A percentile compares a stretch with the other conserved stretches of the same genome.
phyloP scores from a whole-genome alignment of 2,113 vertebrate genomes.

The Osmerus mordax region DNA sequence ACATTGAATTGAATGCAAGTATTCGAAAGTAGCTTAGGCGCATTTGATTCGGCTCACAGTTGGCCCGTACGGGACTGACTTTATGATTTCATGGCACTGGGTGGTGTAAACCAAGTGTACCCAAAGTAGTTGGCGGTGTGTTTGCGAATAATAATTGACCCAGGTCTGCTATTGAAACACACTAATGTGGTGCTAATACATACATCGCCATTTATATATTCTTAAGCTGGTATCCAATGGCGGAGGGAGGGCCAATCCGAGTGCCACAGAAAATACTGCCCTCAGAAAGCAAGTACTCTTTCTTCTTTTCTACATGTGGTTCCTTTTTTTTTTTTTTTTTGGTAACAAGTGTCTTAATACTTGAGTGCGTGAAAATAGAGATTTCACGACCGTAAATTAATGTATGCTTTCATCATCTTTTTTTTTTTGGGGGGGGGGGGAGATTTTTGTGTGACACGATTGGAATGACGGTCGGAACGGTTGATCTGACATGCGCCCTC shows the following conservation, averaged over 20 bases:
- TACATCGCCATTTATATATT: conserved; percentile 60
- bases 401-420: conserved; percentile 1
- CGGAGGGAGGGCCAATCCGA: conserved; percentile 66
- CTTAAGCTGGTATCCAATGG: conserved; percentile 72
- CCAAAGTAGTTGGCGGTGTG: too few relatives aligned
- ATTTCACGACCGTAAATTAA: conserved; percentile 1
- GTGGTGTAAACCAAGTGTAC: too few relatives aligned
- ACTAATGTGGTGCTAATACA: conserved; percentile 58
- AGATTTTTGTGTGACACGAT: not conserved
- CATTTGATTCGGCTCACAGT: too few relatives aligned
- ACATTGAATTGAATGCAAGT: too few relatives aligned
- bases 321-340: conserved; percentile 19
- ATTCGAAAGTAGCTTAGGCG: too few relatives aligned
- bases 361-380: conserved; percentile 5
- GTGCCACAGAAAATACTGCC: conserved; percentile 74
- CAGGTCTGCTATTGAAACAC: conserved; percentile 25
- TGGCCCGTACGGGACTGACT: too few relatives aligned
- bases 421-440: not conserved
- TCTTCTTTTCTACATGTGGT: conserved; percentile 36
- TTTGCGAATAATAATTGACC: too few relatives aligned
- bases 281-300: conserved; percentile 72
- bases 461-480: conserved; percentile 14
- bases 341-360: conserved; percentile 8
- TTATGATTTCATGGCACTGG: too few relatives aligned
- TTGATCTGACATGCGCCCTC: conserved; percentile 36